Conservation (phyloP, 2,888 invertebrate genomes). For the Caenorhabditis sp. region DNA sequence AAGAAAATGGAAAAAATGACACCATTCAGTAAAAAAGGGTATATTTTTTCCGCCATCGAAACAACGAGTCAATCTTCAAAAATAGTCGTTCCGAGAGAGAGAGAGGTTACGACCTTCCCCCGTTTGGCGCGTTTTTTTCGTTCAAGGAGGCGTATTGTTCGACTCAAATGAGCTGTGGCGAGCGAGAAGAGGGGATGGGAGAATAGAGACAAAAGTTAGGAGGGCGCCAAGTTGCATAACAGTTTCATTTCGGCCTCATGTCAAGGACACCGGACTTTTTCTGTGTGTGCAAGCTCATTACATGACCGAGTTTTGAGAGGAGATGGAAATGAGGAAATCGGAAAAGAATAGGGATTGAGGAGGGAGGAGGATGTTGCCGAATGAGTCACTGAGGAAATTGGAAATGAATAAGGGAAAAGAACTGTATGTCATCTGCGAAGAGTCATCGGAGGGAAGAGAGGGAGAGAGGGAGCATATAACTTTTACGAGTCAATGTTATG, state of each 20-base stretch:
- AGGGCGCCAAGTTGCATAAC: conserved; percentile 63
- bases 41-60: not conserved
- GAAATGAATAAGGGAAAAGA: conserved; percentile 27
- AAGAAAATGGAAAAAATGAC: conserved; percentile 5
- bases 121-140: not conserved
- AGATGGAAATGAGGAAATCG: conserved; percentile 39
- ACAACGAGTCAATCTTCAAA: conserved; percentile 23
- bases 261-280: conserved; percentile 45
- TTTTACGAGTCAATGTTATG: conserved; percentile 32
- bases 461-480: conserved; percentile 29
- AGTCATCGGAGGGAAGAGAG: not conserved
- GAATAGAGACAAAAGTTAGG: conserved; percentile 11
- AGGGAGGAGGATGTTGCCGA: conserved; percentile 43
- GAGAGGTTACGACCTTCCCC: conserved; percentile 46
- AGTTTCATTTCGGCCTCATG: conserved; percentile 50
- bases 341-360: conserved; percentile 15
- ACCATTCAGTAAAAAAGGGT: not conserved
- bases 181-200: not conserved
- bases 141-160: conserved; percentile 48
- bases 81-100: conserved; percentile 30
- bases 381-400: conserved; percentile 40
- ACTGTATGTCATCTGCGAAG: conserved; percentile 18
- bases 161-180: conserved; percentile 62
- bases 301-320: conserved; percentile 56
- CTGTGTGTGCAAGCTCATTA: conserved; percentile 61